phyloP scores from a whole-genome alignment of 2,888 invertebrate species.

The Caenorhabditis sp. region DNA sequence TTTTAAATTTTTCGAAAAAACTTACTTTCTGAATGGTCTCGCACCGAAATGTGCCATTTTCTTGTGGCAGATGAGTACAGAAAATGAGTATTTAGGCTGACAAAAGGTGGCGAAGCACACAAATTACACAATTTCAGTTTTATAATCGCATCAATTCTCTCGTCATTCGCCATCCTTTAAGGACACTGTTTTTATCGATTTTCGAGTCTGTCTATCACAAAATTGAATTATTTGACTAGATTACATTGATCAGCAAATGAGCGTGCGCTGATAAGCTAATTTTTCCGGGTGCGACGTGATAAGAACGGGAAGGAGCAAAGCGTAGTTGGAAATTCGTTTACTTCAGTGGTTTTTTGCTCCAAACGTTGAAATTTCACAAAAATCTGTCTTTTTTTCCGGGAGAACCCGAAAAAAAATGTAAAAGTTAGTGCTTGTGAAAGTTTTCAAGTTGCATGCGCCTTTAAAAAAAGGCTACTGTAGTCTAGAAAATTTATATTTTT shows the following conservation, averaged over 20 bases:
- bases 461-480: too few relatives aligned
- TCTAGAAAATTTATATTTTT: too few relatives aligned
- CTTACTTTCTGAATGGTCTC: conserved; percentile 47
- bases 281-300: conserved; percentile 19
- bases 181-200: conserved; percentile 39
- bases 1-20: conserved; percentile 5
- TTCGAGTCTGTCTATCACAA: conserved; percentile 11
- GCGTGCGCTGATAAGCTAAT: conserved; percentile 1
- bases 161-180: conserved; percentile 24
- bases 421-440: too few relatives aligned
- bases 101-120: neutral
- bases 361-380: too few relatives aligned
- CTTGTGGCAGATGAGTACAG: neutral
- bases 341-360: too few relatives aligned
- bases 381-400: too few relatives aligned
- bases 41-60: conserved; percentile 55
- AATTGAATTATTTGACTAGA: neutral
- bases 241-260: neutral
- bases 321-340: too few relatives aligned
- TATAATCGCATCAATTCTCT: conserved; percentile 47
- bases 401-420: too few relatives aligned
- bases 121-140: conserved; percentile 4
- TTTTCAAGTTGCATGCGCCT: too few relatives aligned
- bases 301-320: neutral
- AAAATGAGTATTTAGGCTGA: neutral